Evolutionary conservation across 2,113 vertebrate species (phyloP).

Genomic region (Apeltes quadracus): DNA sequence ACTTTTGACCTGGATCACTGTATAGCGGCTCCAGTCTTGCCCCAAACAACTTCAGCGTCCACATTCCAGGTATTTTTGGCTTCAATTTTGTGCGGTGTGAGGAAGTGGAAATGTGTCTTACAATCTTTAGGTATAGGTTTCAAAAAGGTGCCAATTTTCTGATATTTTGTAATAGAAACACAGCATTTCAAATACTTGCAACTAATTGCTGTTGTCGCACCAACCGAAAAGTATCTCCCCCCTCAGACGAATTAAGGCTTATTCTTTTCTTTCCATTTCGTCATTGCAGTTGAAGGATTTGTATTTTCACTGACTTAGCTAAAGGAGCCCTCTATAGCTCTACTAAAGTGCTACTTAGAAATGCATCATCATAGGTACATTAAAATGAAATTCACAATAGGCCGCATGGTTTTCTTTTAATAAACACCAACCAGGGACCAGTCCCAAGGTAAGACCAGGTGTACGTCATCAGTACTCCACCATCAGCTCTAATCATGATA

Average conservation of each 20-base stretch:
- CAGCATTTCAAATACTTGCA: not conserved
- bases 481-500: no score
- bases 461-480: not conserved
- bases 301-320: not conserved
- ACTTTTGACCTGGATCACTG: no score
- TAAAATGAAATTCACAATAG: not conserved
- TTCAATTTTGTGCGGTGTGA: no score
- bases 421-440: not conserved
- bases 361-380: not conserved
- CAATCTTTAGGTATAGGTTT: no score
- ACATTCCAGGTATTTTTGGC: no score
- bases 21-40: no score
- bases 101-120: no score
- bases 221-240: not conserved
- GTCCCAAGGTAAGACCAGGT: not conserved
- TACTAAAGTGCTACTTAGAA: not conserved
- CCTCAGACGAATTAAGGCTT: not conserved
- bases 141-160: not conserved
- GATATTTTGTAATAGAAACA: not conserved
- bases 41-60: no score
- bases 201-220: not conserved
- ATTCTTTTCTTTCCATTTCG: not conserved
- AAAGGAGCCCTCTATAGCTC: no score
- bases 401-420: not conserved
- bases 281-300: not conserved